phyloP scores from a whole-genome alignment of 2,797 vertebrate species.

The Lithobates pipiens region DNA sequence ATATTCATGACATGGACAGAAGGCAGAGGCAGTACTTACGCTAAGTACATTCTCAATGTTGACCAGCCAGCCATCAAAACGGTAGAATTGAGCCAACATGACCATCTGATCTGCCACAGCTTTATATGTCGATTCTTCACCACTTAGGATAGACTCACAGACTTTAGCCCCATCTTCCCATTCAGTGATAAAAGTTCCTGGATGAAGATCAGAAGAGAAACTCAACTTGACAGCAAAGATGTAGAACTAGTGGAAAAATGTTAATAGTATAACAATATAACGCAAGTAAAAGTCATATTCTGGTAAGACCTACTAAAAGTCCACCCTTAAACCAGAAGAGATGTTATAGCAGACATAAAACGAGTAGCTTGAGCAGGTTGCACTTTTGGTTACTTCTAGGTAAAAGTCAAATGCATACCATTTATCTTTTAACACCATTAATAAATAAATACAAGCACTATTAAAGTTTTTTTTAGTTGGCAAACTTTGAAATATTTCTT shows the following conservation, averaged over 20 bases:
- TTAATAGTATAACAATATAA: background rate
- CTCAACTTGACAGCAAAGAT: background rate
- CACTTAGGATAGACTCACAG: slow-evolving; percentile 86
- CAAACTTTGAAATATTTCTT: no score
- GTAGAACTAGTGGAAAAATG: background rate
- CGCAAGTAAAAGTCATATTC: no score
- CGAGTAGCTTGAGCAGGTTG: no score
- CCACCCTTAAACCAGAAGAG: no score
- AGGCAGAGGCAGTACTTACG: slow-evolving; percentile 59
- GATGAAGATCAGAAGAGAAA: accelerated
- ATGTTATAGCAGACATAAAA: no score
- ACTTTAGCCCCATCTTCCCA: slow-evolving; percentile 78
- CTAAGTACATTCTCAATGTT: slow-evolving; percentile 92
- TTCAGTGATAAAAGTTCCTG: slow-evolving; percentile 96
- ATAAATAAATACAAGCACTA: no score
- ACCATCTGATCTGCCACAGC: slow-evolving; percentile 84
- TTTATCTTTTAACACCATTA: no score
- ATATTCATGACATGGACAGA: no score
- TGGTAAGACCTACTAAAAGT: no score
- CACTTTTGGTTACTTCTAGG: no score
- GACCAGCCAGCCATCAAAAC: slow-evolving; percentile 93
- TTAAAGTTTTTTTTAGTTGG: no score
- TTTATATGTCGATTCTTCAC: slow-evolving; percentile 75
- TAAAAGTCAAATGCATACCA: no score
- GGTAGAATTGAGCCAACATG: slow-evolving; percentile 82